Conservation (phyloP, 2,888 invertebrate species). For the Hedychridium roseum region DNA sequence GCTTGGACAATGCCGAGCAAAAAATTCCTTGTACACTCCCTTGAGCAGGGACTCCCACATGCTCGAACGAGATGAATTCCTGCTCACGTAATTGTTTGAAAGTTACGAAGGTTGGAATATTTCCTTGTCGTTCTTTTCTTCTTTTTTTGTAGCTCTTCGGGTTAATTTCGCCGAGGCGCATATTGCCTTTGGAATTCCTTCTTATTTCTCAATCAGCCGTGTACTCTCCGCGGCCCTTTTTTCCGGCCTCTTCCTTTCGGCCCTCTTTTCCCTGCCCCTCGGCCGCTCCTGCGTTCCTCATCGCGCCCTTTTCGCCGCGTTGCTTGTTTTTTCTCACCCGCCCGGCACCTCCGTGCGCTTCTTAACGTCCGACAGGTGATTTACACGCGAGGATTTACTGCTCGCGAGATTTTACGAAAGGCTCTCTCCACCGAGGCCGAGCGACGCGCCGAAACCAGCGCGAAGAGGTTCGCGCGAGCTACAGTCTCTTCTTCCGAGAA, state of each 20-base stretch:
- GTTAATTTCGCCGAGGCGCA: too few species aligned
- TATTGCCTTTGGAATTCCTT: too few species aligned
- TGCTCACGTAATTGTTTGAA: too few species aligned
- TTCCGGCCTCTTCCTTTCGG: slow-evolving; percentile 6
- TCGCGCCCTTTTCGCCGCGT: background rate
- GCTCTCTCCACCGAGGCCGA: too few species aligned
- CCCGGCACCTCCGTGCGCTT: slow-evolving; percentile 22
- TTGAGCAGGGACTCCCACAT: too few species aligned
- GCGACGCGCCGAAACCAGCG: slow-evolving; percentile 35
- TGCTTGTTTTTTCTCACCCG: slow-evolving; percentile 1
- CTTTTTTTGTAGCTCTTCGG: too few species aligned
- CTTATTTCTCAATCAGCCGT: slow-evolving; percentile 8
- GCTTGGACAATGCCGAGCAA: too few species aligned
- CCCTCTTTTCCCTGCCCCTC: slow-evolving; percentile 17
- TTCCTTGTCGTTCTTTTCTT: too few species aligned
- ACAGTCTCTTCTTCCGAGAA: slow-evolving; percentile 27
- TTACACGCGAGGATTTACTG: slow-evolving; percentile 54
- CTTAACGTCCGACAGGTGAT: slow-evolving; percentile 52
- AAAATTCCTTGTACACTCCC: too few species aligned
- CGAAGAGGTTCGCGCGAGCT: slow-evolving; percentile 22
- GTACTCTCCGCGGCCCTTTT: too few species aligned
- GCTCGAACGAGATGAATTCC: too few species aligned
- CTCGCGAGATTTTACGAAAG: slow-evolving; percentile 45
- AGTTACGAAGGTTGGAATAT: too few species aligned
- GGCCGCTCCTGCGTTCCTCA: background rate